These are phyloP conservation scores for Elaeidobius kamerunicus DNA, from an alignment of 2,888 invertebrate species.

Conservation along the genomic window DNA sequence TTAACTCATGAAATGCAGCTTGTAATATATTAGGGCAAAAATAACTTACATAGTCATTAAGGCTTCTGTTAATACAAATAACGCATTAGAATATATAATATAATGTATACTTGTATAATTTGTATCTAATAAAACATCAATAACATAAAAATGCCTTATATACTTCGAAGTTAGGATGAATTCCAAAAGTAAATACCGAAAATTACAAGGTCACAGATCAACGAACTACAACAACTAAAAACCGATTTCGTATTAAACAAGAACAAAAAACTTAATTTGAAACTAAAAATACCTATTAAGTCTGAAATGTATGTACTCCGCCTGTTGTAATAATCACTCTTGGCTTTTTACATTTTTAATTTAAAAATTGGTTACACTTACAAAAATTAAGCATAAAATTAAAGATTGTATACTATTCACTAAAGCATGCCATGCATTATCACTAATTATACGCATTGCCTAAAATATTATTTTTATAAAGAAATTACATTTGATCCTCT, in stretches of 20 bases:
- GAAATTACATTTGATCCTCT: too few species aligned
- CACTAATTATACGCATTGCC: conserved; percentile 21
- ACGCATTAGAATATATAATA: too few species aligned
- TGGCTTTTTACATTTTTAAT: conserved; percentile 23
- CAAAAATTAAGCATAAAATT: conserved; percentile 26
- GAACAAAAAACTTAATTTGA: conserved; percentile 2
- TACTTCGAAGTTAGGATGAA: too few species aligned
- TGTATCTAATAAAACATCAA: too few species aligned
- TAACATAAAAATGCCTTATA: too few species aligned
- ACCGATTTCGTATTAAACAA: neutral
- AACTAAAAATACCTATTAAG: conserved; percentile 24
- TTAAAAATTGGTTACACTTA: conserved; percentile 23
- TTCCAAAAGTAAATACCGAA: neutral
- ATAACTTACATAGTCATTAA: too few species aligned
- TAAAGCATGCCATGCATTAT: conserved; percentile 2
- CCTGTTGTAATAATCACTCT: conserved; percentile 3
- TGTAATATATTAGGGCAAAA: too few species aligned
- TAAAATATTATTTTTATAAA: too few species aligned
- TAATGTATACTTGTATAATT: too few species aligned
- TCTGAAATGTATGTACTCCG: conserved; percentile 10
- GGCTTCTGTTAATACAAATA: too few species aligned
- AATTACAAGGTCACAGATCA: conserved; percentile 21
- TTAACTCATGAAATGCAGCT: too few species aligned
- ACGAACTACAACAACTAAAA: conserved; percentile 9
- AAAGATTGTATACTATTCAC: conserved; percentile 15